These are phyloP conservation scores for Zaprionus obscuricornis DNA, from an alignment of 2,888 invertebrate genomes.

Conservation along the genomic window DNA sequence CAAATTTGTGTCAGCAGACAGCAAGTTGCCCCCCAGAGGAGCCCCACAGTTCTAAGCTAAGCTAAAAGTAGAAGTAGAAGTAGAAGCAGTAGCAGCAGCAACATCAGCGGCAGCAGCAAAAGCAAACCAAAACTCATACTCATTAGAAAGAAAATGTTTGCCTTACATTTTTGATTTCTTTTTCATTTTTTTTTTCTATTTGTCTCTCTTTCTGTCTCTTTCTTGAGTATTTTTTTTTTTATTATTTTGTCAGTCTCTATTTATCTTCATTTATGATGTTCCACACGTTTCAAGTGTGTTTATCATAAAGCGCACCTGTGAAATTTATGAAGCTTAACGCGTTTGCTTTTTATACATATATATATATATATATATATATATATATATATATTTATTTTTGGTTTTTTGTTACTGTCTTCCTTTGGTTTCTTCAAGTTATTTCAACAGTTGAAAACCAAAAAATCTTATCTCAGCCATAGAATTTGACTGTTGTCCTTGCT, in stretches of 20 bases:
- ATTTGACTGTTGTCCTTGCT: slow-evolving; percentile 28
- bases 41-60: too few species aligned
- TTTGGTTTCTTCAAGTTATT: slow-evolving; percentile 2
- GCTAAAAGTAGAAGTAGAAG: slow-evolving; percentile 4
- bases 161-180: slow-evolving; percentile 33
- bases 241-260: slow-evolving; percentile 27
- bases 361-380: too few species aligned
- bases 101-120: slow-evolving; percentile 4
- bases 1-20: slow-evolving; percentile 71
- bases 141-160: slow-evolving; percentile 61
- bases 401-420: not conserved
- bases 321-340: slow-evolving; percentile 27
- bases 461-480: slow-evolving; percentile 14
- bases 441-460: too few species aligned
- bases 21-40: slow-evolving; percentile 33
- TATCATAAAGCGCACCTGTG: slow-evolving; percentile 28
- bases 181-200: slow-evolving; percentile 15
- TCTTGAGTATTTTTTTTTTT: too few species aligned
- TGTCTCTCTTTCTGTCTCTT: too few species aligned
- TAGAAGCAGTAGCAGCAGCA: not conserved
- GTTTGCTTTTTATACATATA: too few species aligned
- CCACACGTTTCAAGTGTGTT: slow-evolving; percentile 11
- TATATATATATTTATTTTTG: slow-evolving; percentile 4
- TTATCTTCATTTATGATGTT: slow-evolving; percentile 43
- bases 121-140: slow-evolving; percentile 25